Evolutionary conservation across 2,888 invertebrate species (phyloP), one percentile per base, ranked within the genome.

Genomic region (Aradus depressus): DNA sequence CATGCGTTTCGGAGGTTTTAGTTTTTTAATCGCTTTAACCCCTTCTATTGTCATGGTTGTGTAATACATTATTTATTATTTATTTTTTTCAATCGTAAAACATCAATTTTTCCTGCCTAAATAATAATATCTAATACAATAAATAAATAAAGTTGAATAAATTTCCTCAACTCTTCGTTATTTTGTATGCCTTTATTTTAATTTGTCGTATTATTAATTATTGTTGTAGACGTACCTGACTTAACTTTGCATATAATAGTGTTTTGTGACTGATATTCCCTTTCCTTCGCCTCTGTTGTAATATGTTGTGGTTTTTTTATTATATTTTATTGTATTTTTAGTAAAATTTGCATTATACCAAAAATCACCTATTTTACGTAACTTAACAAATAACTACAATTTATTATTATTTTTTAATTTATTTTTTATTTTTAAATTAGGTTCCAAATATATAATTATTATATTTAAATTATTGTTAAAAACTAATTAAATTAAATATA

Each of bases 41-140:
- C 38, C n/a, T n/a, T n/a, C n/a, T n/a, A n/a, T n/a, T 56, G 53
- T 53, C 38, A 55, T 56, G 56, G 42, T 53, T 53, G 48, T 52
- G 47, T 43, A 44, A 50, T 50, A 41, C 41, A 16, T 38, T 18
- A 41, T 21, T 39, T 47, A 35, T 45, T 18, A 18, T 6, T 16
- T n/a, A n/a, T n/a, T n/a, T n/a, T n/a, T n/a, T n/a, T 44, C 35
- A 44, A 44, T 23, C 1, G 10, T 39, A 21, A 34, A 34, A 34
- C n/a, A 18, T n/a, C 35, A 34, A 34, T 39, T 39, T 39, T 39
- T 39, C n/a, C 22, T 35, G 6, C 16, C 16, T 32, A 35, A 34
- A 26, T 42, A 19, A 26, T 26, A 42, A 18, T 42, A 19, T 26
- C 16, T 26, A 22, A 22, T 42, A 26, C 42, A 42, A 42, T 25